Evolutionary conservation across 1,140 invertebrate genomes (phyloP).

Genomic region (Drosophila pandora): DNA sequence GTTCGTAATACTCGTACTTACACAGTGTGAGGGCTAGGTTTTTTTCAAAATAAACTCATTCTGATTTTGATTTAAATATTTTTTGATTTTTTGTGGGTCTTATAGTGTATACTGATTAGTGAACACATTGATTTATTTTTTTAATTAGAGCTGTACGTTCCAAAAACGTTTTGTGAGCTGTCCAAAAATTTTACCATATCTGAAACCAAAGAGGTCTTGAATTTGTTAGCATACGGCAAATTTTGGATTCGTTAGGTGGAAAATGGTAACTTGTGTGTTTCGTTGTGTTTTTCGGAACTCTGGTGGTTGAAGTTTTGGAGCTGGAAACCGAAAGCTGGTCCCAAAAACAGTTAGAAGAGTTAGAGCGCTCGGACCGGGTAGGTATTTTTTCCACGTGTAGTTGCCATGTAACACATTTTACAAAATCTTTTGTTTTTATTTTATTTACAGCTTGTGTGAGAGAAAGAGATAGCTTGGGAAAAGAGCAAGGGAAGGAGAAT

Average conservation of each 20-base stretch:
- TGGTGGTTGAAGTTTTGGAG: constrained; percentile 39
- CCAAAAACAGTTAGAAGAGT: constrained; percentile 28
- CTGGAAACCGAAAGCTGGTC: constrained; percentile 23
- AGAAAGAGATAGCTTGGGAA: constrained; percentile 18
- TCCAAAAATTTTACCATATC: constrained; percentile 78
- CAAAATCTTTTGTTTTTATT: constrained; percentile 11
- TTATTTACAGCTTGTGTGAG: constrained; percentile 31
- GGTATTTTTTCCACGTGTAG: constrained; percentile 10
- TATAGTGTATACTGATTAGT: constrained; percentile 42
- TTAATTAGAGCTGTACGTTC: constrained; percentile 46
- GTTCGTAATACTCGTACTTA: constrained; percentile 60
- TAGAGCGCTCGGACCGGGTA: constrained; percentile 24
- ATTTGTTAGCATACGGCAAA: constrained; percentile 77
- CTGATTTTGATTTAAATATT: constrained; percentile 21
- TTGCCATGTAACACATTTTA: constrained; percentile 42
- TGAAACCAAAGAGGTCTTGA: constrained; percentile 79
- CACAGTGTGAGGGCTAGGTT: constrained; percentile 53
- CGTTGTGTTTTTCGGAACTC: constrained; percentile 51
- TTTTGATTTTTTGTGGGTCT: constrained; percentile 27
- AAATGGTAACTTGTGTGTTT: constrained; percentile 22
- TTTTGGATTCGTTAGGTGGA: constrained; percentile 37
- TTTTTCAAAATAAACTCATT: constrained; percentile 55
- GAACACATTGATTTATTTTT: constrained; percentile 32
- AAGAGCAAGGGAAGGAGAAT: constrained; percentile 10
- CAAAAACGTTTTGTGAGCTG: constrained; percentile 55